Percentiles rank a stretch among this genome's conserved stretches.
Evolutionary conservation across 2,113 vertebrate genomes (phyloP).

Genomic region (Calonectris borealis): DNA sequence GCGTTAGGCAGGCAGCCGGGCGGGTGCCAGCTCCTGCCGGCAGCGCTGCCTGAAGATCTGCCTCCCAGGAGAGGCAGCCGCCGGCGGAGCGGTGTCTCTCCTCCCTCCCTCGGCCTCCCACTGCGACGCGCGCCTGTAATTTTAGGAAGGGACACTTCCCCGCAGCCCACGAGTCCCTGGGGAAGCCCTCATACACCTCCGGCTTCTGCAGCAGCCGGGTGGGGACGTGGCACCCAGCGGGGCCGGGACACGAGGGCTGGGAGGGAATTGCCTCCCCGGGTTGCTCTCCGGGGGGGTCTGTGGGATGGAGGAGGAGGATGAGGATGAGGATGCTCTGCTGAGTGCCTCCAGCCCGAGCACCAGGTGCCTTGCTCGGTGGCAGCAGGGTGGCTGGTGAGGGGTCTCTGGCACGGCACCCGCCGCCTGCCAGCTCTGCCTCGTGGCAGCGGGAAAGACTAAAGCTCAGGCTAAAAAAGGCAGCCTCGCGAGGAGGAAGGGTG

Average conservation of each 20-base stretch:
- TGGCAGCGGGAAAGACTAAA: not conserved
- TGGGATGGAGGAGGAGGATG: not conserved
- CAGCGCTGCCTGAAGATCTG: not conserved
- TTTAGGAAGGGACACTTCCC: not conserved
- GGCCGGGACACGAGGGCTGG: accelerated
- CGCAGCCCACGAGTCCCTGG: not conserved
- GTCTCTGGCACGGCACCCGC: not conserved
- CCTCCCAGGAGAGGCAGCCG: not conserved
- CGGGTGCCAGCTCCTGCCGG: accelerated
- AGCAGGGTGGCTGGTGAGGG: not conserved
- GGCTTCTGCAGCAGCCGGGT: not conserved
- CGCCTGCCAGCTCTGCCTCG: not conserved
- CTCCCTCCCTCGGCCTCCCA: not conserved
- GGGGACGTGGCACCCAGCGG: accelerated
- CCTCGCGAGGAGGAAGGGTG: not conserved
- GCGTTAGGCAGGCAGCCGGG: not conserved
- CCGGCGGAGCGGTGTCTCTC: accelerated
- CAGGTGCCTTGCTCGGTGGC: not conserved
- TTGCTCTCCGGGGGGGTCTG: not conserved
- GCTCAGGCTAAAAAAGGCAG: not conserved
- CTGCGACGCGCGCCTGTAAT: accelerated
- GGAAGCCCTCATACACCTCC: not conserved
- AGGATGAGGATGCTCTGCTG: not conserved
- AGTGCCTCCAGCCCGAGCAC: not conserved
- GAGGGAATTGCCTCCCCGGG: not conserved